These are phyloP conservation scores for Amphiura filiformis DNA, from an alignment of 35 echinoderm and acorn worm genomes.

Conservation along the genomic window DNA sequence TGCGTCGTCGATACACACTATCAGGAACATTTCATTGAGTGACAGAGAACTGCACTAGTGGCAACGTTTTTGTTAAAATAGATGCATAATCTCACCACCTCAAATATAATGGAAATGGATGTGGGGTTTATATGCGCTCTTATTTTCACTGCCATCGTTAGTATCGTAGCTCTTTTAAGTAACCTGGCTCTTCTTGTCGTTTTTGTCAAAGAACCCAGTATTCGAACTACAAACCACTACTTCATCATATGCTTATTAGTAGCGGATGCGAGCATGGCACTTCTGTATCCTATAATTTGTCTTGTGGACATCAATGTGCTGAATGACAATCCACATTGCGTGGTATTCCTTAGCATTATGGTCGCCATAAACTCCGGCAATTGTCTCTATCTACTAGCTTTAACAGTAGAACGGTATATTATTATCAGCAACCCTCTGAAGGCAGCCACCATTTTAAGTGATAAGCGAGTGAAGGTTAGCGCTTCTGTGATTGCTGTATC, in stretches of 20 bases:
- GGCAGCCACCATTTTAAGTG: not conserved
- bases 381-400: not conserved
- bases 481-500: not conserved
- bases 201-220: not conserved
- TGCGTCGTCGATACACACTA: no score
- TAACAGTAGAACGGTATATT: not conserved
- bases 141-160: not conserved
- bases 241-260: constrained; percentile 1
- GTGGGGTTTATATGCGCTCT: not conserved
- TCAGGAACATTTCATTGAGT: no score
- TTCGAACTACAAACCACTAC: not conserved
- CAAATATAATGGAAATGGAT: no score
- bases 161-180: not conserved
- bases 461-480: not conserved
- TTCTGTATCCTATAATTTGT: not conserved
- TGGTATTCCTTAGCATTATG: not conserved
- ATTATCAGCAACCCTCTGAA: not conserved
- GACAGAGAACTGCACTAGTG: no score
- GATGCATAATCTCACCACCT: no score
- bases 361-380: not conserved
- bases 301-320: not conserved
- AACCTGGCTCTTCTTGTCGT: not conserved
- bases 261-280: not conserved
- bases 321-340: not conserved
- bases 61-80: no score